Percentiles rank a stretch among this genome's conserved stretches.
phyloP scores from a whole-genome alignment of 2,888 invertebrate genomes.

The Pyrrhopygopsis socrates region DNA sequence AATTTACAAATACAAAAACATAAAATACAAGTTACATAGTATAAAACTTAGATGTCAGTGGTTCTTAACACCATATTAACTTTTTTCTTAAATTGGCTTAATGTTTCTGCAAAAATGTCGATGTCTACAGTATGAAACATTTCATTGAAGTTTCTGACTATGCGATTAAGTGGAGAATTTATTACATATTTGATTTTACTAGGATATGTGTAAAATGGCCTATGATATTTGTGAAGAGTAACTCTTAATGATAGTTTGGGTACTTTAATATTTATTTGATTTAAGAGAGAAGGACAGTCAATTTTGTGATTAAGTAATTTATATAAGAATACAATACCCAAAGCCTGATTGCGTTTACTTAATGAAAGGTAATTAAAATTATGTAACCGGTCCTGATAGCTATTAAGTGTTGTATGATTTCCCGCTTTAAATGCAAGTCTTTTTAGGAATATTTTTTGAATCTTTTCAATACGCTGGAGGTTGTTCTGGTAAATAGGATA shows the following conservation, averaged over 20 bases:
- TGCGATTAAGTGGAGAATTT: not conserved
- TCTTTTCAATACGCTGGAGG: constrained; percentile 16
- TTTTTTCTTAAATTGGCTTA: not conserved
- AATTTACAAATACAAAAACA: no score
- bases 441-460: not conserved
- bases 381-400: not conserved
- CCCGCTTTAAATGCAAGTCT: not conserved
- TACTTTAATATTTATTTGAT: not conserved
- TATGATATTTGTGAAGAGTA: not conserved
- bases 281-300: not conserved
- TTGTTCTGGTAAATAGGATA: constrained; percentile 8
- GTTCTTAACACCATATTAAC: not conserved
- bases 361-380: not conserved
- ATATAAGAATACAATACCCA: not conserved
- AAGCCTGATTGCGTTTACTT: not conserved
- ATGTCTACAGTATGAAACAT: not conserved
- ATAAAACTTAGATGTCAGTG: not conserved
- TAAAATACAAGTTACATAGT: not conserved
- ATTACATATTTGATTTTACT: not conserved
- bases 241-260: not conserved
- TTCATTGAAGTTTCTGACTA: not conserved
- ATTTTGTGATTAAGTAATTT: not conserved
- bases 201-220: constrained; percentile 1
- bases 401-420: not conserved
- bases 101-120: not conserved